phyloP scores from a whole-genome alignment of 2,888 invertebrate genomes.

The Lingula anatina region DNA sequence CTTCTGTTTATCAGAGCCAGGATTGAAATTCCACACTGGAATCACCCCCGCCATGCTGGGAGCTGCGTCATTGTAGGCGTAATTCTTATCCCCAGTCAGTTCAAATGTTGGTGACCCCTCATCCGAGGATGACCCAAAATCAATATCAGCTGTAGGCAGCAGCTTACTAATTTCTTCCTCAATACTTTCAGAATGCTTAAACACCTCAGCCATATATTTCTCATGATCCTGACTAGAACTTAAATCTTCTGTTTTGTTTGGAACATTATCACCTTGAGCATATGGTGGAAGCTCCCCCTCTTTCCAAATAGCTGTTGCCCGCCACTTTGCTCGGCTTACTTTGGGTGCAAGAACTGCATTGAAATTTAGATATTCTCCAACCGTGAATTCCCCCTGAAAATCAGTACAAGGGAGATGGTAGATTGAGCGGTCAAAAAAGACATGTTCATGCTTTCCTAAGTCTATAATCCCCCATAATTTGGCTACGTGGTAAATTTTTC shows the following conservation, averaged over 20 bases:
- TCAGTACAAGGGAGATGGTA: conserved; percentile 47
- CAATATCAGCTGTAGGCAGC: conserved; percentile 39
- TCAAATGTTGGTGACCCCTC: no score
- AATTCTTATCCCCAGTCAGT: conserved; percentile 34
- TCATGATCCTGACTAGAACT: no score
- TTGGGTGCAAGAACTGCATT: conserved; percentile 52
- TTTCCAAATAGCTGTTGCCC: conserved; percentile 51
- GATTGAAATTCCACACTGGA: conserved; percentile 47
- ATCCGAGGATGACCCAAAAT: conserved; percentile 22
- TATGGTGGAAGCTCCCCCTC: conserved; percentile 45
- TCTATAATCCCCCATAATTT: conserved; percentile 53
- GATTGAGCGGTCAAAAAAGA: conserved; percentile 52
- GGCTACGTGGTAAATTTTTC: conserved; percentile 51
- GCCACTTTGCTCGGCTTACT: conserved; percentile 51
- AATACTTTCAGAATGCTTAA: conserved; percentile 36
- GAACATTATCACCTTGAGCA: conserved; percentile 25
- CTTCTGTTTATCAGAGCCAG: conserved; percentile 34
- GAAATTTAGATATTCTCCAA: conserved; percentile 50
- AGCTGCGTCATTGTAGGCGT: conserved; percentile 43
- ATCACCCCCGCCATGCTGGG: conserved; percentile 48
- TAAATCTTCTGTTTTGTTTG: no score
- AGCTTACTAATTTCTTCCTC: conserved; percentile 44
- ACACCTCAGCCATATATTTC: conserved; percentile 17
- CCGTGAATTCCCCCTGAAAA: conserved; percentile 43
- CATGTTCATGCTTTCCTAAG: conserved; percentile 53